Base-by-base conservation (phyloP, 2,888 invertebrate species). In the Elysia crispata region DNA sequence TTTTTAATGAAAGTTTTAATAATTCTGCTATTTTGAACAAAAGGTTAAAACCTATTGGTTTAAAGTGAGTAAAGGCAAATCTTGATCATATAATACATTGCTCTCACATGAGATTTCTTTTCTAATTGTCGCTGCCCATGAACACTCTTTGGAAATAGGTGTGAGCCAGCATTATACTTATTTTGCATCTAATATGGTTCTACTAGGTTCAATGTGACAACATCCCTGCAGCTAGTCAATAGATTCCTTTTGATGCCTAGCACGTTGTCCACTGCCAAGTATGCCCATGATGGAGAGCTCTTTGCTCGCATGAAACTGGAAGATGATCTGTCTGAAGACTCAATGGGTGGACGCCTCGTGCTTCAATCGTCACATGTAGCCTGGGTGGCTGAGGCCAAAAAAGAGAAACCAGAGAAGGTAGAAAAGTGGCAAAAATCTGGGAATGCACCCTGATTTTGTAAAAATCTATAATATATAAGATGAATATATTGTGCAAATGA, bases 251-350 rank as follows among this genome's bases (percentile, higher is more conserved):
- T 96, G 60, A 94, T 95, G 81, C 92, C 93, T 0, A 91, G 92
- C 8, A 84, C 91, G n/a, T 84, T 89, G 73, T 95, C 95, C 78
- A 95, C 95, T 0, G 95, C 95, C 11, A 96, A 96, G 91, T 96
- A 95, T 92, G 95, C 96, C 0, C 94, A 94, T 85, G 94, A 94
- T 28, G 96, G 95, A 23, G 96, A 96, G 91, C 92, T 96, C 49
- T 96, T 95, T 92, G 96, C 95, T 11, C 93, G 95, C 81, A 94
- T 96, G 92, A 94, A 94, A 76, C 92, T 96, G 62, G 94, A 95
- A 31, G 95, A 95, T 88, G 95, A 95, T 88, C 93, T 96, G 66
- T 96, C 96, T 0, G 96, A 96, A 90, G 96, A 96, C 89, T 96
- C 96, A 1, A 95, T 95, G 18, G 95, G 96, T 72, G 96, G 96